Conservation (phyloP, 1,140 invertebrate genomes). For the Cheumatopsyche charites region DNA sequence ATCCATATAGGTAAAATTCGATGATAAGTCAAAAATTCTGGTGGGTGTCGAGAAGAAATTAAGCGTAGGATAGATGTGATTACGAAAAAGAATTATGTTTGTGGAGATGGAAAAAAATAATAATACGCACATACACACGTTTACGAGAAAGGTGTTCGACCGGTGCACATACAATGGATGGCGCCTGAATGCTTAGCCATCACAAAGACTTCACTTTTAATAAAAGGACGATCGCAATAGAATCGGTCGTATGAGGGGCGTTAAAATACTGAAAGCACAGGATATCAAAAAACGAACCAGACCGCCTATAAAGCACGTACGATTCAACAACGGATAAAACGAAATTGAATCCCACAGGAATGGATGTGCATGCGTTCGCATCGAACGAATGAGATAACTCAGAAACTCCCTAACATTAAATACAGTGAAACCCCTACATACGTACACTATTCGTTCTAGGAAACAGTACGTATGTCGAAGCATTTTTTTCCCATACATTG, state of each 20-base stretch:
- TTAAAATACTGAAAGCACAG: constrained; percentile 8
- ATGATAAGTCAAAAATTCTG: constrained; percentile 19
- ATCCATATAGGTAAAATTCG: constrained; percentile 27
- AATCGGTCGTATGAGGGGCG: not conserved
- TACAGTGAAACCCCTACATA: too few relatives aligned
- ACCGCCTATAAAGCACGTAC: not conserved
- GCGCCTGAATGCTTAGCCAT: not conserved
- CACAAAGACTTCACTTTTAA: not conserved
- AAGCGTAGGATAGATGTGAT: constrained; percentile 23
- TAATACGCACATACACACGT: not conserved
- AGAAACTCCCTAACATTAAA: too few relatives aligned
- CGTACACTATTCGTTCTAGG: too few relatives aligned
- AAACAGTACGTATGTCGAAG: too few relatives aligned
- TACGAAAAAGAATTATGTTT: not conserved
- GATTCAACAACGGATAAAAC: not conserved
- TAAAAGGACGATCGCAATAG: not conserved
- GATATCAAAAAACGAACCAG: constrained; percentile 4
- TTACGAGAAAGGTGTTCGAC: constrained; percentile 13
- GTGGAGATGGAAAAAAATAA: too few relatives aligned
- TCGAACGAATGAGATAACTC: too few relatives aligned
- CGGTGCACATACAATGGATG: not conserved
- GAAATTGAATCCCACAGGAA: constrained; percentile 1
- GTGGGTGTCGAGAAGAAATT: constrained; percentile 24
- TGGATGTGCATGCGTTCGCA: not conserved
- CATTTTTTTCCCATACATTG: too few relatives aligned